These are phyloP conservation scores for Dascyllus trimaculatus DNA, from an alignment of 2,113 vertebrate genomes.

Conservation along the genomic window DNA sequence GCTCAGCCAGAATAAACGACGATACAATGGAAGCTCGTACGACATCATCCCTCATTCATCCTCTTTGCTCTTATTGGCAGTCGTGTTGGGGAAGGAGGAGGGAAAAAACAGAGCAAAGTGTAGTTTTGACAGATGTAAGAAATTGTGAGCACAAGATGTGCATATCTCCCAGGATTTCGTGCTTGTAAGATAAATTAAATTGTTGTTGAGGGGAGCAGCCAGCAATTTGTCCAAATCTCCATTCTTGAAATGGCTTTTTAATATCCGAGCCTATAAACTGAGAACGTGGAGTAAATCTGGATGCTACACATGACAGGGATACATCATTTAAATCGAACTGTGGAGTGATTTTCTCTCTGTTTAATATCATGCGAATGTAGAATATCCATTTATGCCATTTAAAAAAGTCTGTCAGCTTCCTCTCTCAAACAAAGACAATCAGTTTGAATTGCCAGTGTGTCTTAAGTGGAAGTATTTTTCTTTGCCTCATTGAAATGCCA, in stretches of 20 bases:
- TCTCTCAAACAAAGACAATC: conserved; percentile 11
- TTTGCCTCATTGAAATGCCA: conserved; percentile 79
- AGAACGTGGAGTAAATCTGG: conserved; percentile 24
- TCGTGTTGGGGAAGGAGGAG: conserved; percentile 10
- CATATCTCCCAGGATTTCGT: conserved; percentile 30
- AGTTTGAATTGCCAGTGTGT: conserved; percentile 16
- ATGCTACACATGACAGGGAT: conserved; percentile 9
- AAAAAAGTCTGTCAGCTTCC: neutral
- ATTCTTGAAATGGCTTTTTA: conserved; percentile 47
- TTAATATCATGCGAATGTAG: neutral
- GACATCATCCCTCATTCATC: conserved; percentile 39
- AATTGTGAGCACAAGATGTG: conserved; percentile 39
- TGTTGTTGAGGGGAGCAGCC: conserved; percentile 35
- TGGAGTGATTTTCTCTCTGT: neutral
- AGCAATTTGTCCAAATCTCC: conserved; percentile 43
- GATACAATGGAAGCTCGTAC: conserved; percentile 33
- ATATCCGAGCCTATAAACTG: conserved; percentile 42
- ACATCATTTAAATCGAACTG: conserved; percentile 30
- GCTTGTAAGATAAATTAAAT: conserved; percentile 41
- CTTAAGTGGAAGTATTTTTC: conserved; percentile 50
- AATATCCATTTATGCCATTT: conserved; percentile 4
- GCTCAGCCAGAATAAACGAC: conserved; percentile 66
- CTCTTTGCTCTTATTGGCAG: conserved; percentile 43
- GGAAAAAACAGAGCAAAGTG: conserved; percentile 33
- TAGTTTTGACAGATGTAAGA: conserved; percentile 56